phyloP scores from a whole-genome alignment of 2,888 invertebrate genomes.

The Scaeva pyrastri region DNA sequence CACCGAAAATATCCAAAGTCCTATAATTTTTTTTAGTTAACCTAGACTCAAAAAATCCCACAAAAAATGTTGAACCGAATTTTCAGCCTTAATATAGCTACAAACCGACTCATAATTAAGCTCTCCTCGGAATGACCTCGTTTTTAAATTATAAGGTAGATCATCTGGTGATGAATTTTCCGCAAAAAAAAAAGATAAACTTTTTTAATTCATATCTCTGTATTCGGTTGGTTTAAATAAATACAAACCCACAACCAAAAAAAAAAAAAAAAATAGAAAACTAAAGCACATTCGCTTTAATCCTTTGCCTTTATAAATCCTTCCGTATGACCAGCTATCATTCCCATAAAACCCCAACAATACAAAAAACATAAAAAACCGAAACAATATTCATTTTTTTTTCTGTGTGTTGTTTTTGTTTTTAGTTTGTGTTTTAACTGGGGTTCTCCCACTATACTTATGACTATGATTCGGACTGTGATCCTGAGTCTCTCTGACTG shows the following conservation, averaged over 20 bases:
- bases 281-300: constrained; percentile 12
- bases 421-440: not conserved
- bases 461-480: not conserved
- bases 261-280: not conserved
- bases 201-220: constrained; percentile 15
- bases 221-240: not conserved
- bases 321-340: constrained; percentile 27
- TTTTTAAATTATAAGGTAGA: constrained; percentile 25
- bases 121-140: not conserved
- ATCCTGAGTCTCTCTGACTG: not conserved
- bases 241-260: not conserved
- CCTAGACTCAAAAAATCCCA: not conserved
- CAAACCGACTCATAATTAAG: not conserved
- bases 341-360: constrained; percentile 15
- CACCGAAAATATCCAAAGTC: too few species aligned
- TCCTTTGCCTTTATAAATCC: constrained; percentile 37
- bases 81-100: not conserved
- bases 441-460: not conserved
- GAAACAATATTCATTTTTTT: constrained; percentile 17
- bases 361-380: not conserved
- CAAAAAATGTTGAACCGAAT: not conserved
- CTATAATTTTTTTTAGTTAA: not conserved
- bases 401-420: too few species aligned
- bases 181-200: not conserved
- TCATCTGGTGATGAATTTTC: not conserved